Percentiles rank a stretch among this genome's conserved stretches.
Conservation (phyloP, 2,113 vertebrate species). For the Pseudopipra pipra region DNA sequence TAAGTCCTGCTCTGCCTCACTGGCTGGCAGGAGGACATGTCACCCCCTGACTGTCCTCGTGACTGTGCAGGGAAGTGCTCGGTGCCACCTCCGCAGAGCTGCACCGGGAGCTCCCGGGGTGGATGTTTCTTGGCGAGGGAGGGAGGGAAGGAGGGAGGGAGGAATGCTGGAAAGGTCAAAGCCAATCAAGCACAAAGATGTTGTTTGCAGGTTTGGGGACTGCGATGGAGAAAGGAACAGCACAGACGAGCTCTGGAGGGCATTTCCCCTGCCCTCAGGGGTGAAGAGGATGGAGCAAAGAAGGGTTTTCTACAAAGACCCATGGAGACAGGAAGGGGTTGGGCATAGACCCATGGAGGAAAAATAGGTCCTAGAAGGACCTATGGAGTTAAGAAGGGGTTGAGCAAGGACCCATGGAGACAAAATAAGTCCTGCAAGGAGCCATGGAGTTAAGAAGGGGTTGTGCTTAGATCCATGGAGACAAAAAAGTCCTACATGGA, state of each 20-base stretch:
- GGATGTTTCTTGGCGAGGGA: neutral
- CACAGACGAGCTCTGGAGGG: neutral
- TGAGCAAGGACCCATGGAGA: neutral
- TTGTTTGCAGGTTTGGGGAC: neutral
- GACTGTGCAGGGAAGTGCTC: neutral
- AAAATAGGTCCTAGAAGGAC: neutral
- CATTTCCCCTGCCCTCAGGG: neutral
- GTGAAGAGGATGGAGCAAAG: neutral
- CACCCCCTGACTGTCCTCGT: fast-evolving
- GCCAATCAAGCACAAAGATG: neutral
- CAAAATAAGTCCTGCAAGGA: neutral
- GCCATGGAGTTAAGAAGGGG: neutral
- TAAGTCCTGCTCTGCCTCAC: neutral
- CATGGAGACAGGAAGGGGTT: neutral
- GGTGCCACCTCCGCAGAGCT: neutral
- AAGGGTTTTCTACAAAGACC: neutral
- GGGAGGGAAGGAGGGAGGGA: neutral
- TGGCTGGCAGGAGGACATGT: neutral
- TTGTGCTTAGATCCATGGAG: neutral
- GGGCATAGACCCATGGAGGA: neutral
- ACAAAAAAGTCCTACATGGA: neutral
- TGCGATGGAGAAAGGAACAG: neutral
- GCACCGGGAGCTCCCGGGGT: fast-evolving
- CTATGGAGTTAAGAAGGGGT: neutral
- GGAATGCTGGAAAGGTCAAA: neutral